Base-by-base conservation (phyloP, 2,797 vertebrate species). In the Microctenopoma lineatum region DNA sequence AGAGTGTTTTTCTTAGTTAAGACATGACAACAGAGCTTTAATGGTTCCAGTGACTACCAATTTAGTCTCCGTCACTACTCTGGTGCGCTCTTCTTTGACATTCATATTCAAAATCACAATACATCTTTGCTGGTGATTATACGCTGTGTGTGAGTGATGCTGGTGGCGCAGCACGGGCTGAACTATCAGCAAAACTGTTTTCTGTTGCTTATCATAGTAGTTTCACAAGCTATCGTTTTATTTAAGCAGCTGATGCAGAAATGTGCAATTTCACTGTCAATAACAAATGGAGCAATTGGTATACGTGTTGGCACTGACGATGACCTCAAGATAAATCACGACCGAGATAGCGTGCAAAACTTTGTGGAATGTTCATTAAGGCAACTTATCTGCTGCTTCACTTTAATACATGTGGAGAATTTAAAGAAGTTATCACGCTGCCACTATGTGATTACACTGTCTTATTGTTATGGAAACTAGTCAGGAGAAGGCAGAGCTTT, bases 131-230 rank as follows among this genome's bases (percentile, higher is more conserved):
- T 47, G 29, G 36, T 34, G 21, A 80, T 70, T 57, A 46, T 11
- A 39, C 18, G 29, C 34, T 27, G 9, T 60, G 39, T 51, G n/a
- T 47, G 46, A 56, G 48, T 59, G 50, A 61, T 11, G 3, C 34
- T 15, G 12, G 18, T 44, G 62, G 48, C 60, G 58, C 44, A 53
- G 11, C 10, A 44, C 0, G 4, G 16, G 47, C 10, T 15, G n/a
- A 47, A n/a, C 39, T 66, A 66, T 65, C 55, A 56, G 51, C 16
- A 63, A 70, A 73, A 58, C 36, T 27, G n/a, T 75, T 62, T 77
- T 7, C 14, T 26, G 16, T 63, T 51, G 32, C 25, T 70, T 65
- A 70, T 70, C 34, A 9, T 9, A 0, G 16, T 1, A 18, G 34
- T 65, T 55, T 77, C 42, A 63, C 39, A 66, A 45, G 34, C 7